A percentile compares a stretch with the other conserved stretches of the same genome.
Conservation (phyloP, 2,113 vertebrate species). For the Xenopus borealis region DNA sequence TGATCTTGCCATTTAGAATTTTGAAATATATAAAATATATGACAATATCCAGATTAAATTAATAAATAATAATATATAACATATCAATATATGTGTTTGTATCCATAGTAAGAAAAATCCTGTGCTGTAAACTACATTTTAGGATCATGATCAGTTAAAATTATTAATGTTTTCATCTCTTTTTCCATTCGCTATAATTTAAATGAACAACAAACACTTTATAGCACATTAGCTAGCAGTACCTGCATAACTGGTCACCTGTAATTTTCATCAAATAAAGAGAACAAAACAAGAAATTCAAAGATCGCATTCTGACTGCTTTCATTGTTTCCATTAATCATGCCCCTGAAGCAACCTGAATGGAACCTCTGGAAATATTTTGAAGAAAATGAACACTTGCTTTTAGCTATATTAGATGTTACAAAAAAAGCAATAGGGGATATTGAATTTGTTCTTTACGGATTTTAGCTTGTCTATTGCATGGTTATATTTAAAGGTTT, state of each 20-base stretch:
- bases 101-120: no score
- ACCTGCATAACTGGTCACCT: background rate
- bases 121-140: no score
- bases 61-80: no score
- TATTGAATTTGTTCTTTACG: background rate
- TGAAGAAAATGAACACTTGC: slow-evolving; percentile 4
- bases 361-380: background rate
- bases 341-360: background rate
- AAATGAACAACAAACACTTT: no score
- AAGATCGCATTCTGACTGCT: background rate
- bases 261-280: background rate
- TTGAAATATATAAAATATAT: no score
- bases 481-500: background rate
- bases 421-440: background rate
- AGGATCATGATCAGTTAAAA: no score
- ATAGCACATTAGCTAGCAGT: background rate
- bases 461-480: background rate
- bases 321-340: background rate
- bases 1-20: no score
- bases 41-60: no score
- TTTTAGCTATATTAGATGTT: slow-evolving; percentile 1
- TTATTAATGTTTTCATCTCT: no score
- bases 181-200: no score
- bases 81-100: no score
- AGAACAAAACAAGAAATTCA: background rate